These are phyloP conservation scores for Diaphora mendica DNA, from an alignment of 2,888 invertebrate species.

Conservation along the genomic window DNA sequence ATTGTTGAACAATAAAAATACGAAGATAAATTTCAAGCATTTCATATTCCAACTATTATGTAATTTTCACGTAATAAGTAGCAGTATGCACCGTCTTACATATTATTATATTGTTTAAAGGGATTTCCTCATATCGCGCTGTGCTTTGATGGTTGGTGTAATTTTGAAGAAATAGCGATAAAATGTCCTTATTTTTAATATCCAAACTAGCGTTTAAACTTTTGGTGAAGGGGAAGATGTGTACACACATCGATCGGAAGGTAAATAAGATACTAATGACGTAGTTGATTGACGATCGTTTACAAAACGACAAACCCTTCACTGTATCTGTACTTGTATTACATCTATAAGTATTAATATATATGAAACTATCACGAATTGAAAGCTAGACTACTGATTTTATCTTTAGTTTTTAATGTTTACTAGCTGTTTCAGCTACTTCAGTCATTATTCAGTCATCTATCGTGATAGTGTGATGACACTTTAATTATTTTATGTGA, in stretches of 20 bases:
- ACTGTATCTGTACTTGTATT: background rate
- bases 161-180: conserved; percentile 25
- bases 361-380: background rate
- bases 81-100: conserved; percentile 38
- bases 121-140: conserved; percentile 46
- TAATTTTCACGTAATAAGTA: conserved; percentile 33
- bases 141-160: conserved; percentile 44
- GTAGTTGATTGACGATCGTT: background rate
- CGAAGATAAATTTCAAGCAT: background rate
- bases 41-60: conserved; percentile 22
- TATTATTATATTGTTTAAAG: conserved; percentile 57
- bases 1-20: background rate
- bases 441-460: too few relatives aligned
- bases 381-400: background rate
- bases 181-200: background rate
- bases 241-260: background rate
- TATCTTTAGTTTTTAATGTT: background rate
- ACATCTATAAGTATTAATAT: background rate
- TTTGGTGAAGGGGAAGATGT: background rate
- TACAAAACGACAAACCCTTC: conserved; percentile 7
- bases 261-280: conserved; percentile 3
- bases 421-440: too few relatives aligned
- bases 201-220: background rate
- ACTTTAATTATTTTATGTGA: too few relatives aligned
- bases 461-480: too few relatives aligned